These are phyloP conservation scores for Endotricha flammealis DNA, from an alignment of 2,888 invertebrate genomes.

Conservation along the genomic window DNA sequence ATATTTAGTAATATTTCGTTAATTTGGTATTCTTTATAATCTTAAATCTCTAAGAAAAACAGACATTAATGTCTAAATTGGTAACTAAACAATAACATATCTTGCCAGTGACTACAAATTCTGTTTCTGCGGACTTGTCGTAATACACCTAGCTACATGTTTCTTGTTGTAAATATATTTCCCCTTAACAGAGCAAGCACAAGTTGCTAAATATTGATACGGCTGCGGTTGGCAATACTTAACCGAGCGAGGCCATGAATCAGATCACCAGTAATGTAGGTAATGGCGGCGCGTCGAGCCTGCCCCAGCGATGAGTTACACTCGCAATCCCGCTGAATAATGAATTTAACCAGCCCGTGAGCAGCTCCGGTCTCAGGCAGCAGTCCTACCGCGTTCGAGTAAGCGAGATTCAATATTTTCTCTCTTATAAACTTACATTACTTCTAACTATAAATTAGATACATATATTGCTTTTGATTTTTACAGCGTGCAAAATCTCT, in stretches of 20 bases:
- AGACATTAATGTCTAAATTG: too few relatives aligned
- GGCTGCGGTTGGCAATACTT: slow-evolving; percentile 9
- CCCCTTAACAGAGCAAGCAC: slow-evolving; percentile 1
- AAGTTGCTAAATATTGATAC: slow-evolving; percentile 9
- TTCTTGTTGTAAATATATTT: neutral
- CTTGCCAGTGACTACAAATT: neutral
- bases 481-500: too few relatives aligned
- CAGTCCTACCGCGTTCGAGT: too few relatives aligned
- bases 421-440: too few relatives aligned
- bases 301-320: slow-evolving; percentile 36
- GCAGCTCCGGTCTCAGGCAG: slow-evolving; percentile 27
- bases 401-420: too few relatives aligned
- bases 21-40: too few relatives aligned
- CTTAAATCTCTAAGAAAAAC: too few relatives aligned
- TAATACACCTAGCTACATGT: neutral
- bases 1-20: too few relatives aligned
- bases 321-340: slow-evolving; percentile 48
- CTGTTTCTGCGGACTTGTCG: neutral
- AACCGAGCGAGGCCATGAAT: slow-evolving; percentile 26
- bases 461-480: too few relatives aligned
- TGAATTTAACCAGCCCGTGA: slow-evolving; percentile 36
- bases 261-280: slow-evolving; percentile 31
- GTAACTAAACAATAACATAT: too few relatives aligned
- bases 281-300: slow-evolving; percentile 26
- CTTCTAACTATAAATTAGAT: too few relatives aligned